These are phyloP conservation scores for Corvus moneduloides DNA, from an alignment of 2,113 vertebrate genomes.

Conservation along the genomic window DNA sequence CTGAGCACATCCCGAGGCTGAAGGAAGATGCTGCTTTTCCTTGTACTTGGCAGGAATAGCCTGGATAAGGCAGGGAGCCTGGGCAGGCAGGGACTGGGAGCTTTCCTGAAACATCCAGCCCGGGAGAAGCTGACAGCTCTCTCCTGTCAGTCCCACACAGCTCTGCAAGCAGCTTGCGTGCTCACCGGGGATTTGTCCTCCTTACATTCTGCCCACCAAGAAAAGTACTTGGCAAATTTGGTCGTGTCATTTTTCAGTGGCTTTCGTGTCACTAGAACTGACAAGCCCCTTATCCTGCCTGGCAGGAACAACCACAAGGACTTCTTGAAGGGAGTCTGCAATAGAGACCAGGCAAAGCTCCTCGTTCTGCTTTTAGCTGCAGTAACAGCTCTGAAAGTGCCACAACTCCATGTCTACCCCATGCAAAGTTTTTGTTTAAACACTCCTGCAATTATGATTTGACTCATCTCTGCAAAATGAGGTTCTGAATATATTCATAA, in stretches of 20 bases:
- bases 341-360: neutral
- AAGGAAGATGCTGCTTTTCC: neutral
- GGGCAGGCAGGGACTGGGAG: neutral
- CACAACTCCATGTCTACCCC: neutral
- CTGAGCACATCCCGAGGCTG: fast-evolving
- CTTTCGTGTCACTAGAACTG: neutral
- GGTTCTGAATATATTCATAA: neutral
- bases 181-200: neutral
- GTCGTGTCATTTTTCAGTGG: neutral
- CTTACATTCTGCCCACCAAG: neutral
- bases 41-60: neutral
- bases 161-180: fast-evolving
- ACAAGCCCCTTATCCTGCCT: neutral
- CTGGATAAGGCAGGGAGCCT: neutral
- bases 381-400: neutral
- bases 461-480: neutral
- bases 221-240: neutral
- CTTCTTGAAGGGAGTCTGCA: neutral
- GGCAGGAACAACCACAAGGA: neutral
- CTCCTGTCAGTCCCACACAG: neutral
- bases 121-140: neutral
- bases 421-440: neutral
- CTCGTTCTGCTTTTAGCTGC: neutral
- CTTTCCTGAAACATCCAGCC: neutral
- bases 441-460: neutral